Conservation (phyloP, 37 sponge, comb jelly and placozoan genomes). For the Hormiphora californensis region DNA sequence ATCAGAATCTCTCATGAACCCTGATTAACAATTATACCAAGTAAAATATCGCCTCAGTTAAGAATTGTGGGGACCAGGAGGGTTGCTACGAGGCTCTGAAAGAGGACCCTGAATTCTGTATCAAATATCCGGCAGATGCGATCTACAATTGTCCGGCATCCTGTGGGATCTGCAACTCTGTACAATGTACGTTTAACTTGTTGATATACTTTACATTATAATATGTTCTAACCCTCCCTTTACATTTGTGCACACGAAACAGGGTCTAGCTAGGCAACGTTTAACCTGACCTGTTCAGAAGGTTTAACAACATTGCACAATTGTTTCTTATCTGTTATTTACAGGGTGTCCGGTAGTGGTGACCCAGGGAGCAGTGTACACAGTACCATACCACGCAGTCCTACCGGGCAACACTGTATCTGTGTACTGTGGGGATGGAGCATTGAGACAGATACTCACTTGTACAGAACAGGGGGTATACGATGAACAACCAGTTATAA, state of each 20-base stretch:
- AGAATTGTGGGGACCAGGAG: no score
- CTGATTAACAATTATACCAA: no score
- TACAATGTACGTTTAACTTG: neutral
- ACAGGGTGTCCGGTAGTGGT: neutral
- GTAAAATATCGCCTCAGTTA: no score
- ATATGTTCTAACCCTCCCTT: no score
- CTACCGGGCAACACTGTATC: neutral
- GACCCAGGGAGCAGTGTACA: neutral
- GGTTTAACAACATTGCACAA: neutral
- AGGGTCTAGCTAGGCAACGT: no score
- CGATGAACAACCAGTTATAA: no score
- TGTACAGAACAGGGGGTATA: no score
- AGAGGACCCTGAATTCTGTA: neutral
- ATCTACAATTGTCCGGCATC: neutral
- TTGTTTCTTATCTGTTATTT: neutral
- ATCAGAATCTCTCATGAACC: neutral
- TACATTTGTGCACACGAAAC: no score
- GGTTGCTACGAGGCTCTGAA: neutral
- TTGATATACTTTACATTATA: no score
- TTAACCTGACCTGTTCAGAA: no score
- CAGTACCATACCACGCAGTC: neutral
- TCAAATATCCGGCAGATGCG: constrained; percentile 19
- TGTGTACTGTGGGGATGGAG: neutral
- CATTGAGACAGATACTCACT: no score
- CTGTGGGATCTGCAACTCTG: neutral